Evolutionary conservation across 2,888 invertebrate genomes (phyloP).

Genomic region (Latrodectus hesperus): DNA sequence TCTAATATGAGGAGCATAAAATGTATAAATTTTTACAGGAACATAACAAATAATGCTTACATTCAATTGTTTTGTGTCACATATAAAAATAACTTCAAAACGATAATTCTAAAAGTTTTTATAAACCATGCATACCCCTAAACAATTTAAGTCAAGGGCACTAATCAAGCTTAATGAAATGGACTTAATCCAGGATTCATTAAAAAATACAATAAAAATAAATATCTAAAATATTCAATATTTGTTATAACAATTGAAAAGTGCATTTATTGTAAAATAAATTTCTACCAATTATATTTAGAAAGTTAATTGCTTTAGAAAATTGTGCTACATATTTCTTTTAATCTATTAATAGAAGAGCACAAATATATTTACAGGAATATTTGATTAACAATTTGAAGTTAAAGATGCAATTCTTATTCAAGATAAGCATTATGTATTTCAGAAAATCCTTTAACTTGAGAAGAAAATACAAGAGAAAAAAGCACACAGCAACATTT

Average conservation of each 20-base stretch:
- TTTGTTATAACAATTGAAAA: background rate
- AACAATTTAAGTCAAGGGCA: too few species aligned
- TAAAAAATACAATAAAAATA: background rate
- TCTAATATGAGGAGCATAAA: too few species aligned
- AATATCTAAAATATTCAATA: background rate
- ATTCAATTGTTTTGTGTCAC: too few species aligned
- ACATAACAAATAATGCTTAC: too few species aligned
- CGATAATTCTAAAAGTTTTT: too few species aligned
- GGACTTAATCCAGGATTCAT: background rate
- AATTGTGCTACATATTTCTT: constrained; percentile 57
- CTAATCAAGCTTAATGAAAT: too few species aligned
- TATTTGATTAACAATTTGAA: constrained; percentile 51
- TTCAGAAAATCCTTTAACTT: constrained; percentile 49
- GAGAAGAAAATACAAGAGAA: constrained; percentile 58
- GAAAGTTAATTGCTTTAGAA: constrained; percentile 19
- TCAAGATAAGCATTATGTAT: constrained; percentile 50
- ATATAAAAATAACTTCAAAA: too few species aligned
- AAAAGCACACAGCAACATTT: constrained; percentile 65
- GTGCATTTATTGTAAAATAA: background rate
- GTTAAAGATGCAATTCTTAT: constrained; percentile 40
- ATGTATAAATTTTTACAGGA: too few species aligned
- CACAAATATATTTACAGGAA: constrained; percentile 54
- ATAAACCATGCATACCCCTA: too few species aligned
- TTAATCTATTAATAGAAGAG: constrained; percentile 47
- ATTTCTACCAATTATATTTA: constrained; percentile 2